Percentiles rank a stretch among this genome's conserved stretches.
These are phyloP conservation scores for Ursus arctos DNA, from an alignment of 2,113 vertebrate species.

Conservation along the genomic window DNA sequence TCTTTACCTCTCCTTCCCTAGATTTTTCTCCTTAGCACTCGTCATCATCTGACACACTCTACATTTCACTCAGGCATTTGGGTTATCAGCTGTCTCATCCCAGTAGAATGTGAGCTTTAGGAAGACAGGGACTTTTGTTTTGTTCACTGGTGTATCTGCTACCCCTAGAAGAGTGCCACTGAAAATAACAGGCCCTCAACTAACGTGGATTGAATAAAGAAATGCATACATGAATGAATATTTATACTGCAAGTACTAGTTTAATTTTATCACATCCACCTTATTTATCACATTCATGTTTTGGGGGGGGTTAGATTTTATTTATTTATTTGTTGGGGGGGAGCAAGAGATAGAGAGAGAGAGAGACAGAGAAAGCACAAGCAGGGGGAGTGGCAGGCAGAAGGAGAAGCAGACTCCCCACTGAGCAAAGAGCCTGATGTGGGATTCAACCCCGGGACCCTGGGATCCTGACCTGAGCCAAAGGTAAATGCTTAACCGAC, in stretches of 20 bases:
- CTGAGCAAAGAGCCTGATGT: not conserved
- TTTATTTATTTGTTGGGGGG: not conserved
- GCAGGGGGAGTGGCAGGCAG: not conserved
- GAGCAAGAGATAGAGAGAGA: too few relatives aligned
- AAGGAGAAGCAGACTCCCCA: not conserved
- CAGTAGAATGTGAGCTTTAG: not conserved
- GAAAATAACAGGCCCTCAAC: not conserved
- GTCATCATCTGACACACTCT: not conserved
- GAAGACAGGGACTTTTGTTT: not conserved
- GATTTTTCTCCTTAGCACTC: not conserved
- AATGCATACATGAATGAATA: not conserved
- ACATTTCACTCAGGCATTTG: constrained; percentile 35
- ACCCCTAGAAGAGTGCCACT: not conserved
- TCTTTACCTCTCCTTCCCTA: not conserved
- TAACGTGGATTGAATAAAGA: not conserved
- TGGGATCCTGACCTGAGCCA: not conserved
- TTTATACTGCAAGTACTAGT: not conserved
- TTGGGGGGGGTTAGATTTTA: not conserved
- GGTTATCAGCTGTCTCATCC: not conserved
- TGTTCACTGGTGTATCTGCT: not conserved
- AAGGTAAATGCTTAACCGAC: not conserved
- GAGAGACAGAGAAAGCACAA: not conserved
- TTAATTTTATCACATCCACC: not conserved
- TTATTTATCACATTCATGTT: not conserved
- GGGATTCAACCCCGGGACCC: not conserved